Conservation (phyloP, 2,113 vertebrate genomes). For the Sarotherodon lohbergeri region DNA sequence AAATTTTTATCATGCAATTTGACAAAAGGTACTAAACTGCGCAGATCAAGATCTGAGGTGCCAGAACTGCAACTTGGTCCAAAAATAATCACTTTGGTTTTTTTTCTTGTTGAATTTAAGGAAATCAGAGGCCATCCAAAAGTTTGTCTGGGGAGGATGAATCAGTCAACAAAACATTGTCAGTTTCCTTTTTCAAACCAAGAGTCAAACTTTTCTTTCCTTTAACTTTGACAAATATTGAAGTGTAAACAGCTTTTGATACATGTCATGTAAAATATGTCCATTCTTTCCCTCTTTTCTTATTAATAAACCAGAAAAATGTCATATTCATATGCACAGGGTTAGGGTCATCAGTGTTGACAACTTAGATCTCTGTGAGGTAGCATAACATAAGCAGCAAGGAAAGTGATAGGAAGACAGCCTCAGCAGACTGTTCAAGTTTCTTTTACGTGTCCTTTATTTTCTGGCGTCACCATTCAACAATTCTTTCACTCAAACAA, state of each 20-base stretch:
- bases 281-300: neutral
- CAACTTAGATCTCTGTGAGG: neutral
- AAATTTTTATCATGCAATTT: neutral
- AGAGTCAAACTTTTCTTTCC: neutral
- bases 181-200: neutral
- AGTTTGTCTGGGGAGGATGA: neutral
- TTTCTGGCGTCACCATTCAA: neutral
- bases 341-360: neutral
- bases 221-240: neutral
- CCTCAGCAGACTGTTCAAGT: neutral
- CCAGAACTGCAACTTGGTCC: neutral
- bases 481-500: neutral
- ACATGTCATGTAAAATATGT: neutral
- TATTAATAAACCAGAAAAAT: neutral
- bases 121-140: neutral
- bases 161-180: neutral
- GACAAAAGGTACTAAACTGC: neutral
- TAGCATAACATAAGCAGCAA: neutral
- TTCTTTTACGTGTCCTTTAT: neutral
- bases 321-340: neutral
- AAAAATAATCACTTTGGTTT: neutral
- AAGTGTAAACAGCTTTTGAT: neutral
- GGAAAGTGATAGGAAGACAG: neutral
- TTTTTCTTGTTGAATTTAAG: neutral
- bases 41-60: neutral